Conservation (phyloP, 2,113 vertebrate genomes). For the Polyodon spathula region DNA sequence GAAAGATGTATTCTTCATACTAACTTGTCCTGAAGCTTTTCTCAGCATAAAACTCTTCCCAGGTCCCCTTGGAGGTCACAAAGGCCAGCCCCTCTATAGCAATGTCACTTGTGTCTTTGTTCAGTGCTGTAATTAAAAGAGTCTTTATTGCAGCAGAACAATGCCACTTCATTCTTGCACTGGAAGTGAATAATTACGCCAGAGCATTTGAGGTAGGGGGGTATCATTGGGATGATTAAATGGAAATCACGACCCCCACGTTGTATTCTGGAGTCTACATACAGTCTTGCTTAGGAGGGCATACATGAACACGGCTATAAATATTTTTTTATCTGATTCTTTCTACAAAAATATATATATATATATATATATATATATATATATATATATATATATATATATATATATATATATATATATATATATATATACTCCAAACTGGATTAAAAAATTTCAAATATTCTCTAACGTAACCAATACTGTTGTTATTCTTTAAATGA, state of each 20-base stretch:
- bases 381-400: too few relatives aligned
- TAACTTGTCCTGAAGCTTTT: constrained; percentile 35
- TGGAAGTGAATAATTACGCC: constrained; percentile 62
- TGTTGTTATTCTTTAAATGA: constrained; percentile 17
- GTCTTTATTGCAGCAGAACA: constrained; percentile 46
- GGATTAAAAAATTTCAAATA: constrained; percentile 14
- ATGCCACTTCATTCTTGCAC: constrained; percentile 43
- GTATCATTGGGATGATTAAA: constrained; percentile 46
- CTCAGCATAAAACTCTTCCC: constrained; percentile 40
- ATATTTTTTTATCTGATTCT: too few relatives aligned
- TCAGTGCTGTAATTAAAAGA: constrained; percentile 67
- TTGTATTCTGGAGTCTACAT: too few relatives aligned
- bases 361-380: too few relatives aligned
- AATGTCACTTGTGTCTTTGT: constrained; percentile 73
- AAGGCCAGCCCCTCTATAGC: constrained; percentile 61
- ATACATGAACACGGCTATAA: too few relatives aligned
- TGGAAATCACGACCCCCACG: constrained; percentile 35
- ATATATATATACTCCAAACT: too few relatives aligned
- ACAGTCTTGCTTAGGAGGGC: too few relatives aligned
- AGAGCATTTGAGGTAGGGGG: constrained; percentile 45
- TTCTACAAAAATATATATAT: too few relatives aligned
- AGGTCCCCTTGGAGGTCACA: constrained; percentile 49
- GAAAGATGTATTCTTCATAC: constrained; percentile 34
- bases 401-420: too few relatives aligned
- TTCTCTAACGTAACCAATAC: constrained; percentile 9